Base-by-base conservation (phyloP, 2,888 invertebrate species). In the Magallana nippona region DNA sequence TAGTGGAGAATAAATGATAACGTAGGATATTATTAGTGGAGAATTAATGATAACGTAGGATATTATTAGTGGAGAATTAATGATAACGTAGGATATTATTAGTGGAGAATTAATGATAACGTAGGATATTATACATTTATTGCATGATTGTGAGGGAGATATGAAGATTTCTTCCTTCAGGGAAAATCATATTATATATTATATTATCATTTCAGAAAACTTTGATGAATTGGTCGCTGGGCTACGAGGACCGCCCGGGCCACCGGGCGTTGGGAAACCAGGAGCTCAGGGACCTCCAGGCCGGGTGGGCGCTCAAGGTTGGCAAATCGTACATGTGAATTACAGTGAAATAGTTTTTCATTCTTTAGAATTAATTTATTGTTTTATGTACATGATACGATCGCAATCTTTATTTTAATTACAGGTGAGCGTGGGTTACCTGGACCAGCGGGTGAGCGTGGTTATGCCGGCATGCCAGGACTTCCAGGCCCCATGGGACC, bases 221-320 rank as follows among this genome's bases (percentile, higher is more conserved):
- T 94, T 98, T 90, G 95, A 95, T 90, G 97, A 97, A 92, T 94
- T 97, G 91, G 95, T 96, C 78, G 95, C 96, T 78, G 95, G 95
- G 44, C 89, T 95, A 96, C 91, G 94, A 82, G 96, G 96, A 81
- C 96, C 96, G 10, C 96, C 96, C 60, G 96, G 96, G 27, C 96
- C 96, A 44, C 96, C 96, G 19, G 96, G 96, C 78, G 94, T 95
- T 79, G 96, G 96, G 86, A 94, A 95, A 88, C 95, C 95, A 13
- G 96, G 96, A 22, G 93, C 95, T 58, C 95, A 95, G 79, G 96
- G 96, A 85, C 93, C 95, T 15, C 95, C 95, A 1, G 96, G 95
- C n/a, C 89, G 92, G 32, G 91, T 93, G 5, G 94, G 94, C 58
- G 83, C 91, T 57, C 88, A 90, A 84, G 94, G 94, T 93, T 86